Percentiles rank a stretch among this genome's conserved stretches.
Conservation (phyloP, 2,113 vertebrate species). For the Oenanthe melanoleuca region DNA sequence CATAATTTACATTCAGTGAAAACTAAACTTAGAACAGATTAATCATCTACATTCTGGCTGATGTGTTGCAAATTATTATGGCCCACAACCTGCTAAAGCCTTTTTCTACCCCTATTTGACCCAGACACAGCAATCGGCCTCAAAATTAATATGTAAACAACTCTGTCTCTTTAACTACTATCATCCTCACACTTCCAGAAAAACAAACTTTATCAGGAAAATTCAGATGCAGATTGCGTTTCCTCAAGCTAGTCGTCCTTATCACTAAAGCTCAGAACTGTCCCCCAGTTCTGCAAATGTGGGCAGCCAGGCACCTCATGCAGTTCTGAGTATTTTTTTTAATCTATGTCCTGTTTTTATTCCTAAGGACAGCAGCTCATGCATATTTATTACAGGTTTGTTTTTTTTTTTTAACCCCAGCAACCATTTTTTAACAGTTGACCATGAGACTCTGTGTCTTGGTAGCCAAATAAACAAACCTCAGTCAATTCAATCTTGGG, state of each 20-base stretch:
- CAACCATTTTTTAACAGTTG: background rate
- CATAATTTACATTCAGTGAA: background rate
- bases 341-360: background rate
- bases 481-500: background rate
- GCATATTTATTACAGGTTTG: background rate
- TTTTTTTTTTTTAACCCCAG: background rate
- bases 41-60: background rate
- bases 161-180: conserved; percentile 8
- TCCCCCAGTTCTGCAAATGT: background rate
- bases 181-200: conserved; percentile 41
- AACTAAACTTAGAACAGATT: background rate
- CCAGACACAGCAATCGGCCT: background rate
- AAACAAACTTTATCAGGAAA: conserved; percentile 76
- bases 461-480: background rate
- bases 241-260: conserved; percentile 42
- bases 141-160: conserved; percentile 27
- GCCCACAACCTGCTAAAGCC: background rate
- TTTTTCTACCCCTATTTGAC: background rate
- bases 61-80: background rate
- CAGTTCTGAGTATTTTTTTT: background rate
- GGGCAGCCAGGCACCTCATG: background rate
- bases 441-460: background rate
- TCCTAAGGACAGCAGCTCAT: background rate
- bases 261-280: conserved; percentile 66
- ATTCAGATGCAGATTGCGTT: conserved; percentile 67